Evolutionary conservation across 2,113 vertebrate genomes (phyloP).

Genomic region (Mesoclemmys tuberculata): DNA sequence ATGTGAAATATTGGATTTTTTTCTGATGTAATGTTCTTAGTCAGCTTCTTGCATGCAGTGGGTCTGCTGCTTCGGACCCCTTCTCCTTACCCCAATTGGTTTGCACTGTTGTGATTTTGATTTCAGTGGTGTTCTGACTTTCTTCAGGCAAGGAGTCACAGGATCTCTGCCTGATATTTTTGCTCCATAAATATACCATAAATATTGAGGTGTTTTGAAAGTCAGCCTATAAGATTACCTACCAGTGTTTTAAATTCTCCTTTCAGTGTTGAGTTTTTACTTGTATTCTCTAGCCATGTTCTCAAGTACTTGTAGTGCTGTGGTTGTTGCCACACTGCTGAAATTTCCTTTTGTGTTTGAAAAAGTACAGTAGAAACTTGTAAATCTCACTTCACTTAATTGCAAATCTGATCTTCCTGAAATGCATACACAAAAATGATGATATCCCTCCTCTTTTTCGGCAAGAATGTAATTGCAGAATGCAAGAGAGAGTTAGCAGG

Average conservation of each 20-base stretch:
- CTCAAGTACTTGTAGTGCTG: background rate
- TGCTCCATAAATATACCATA: background rate
- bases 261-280: background rate
- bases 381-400: background rate
- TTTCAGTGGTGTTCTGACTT: background rate
- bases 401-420: background rate
- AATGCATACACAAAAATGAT: background rate
- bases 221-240: background rate
- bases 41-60: background rate
- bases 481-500: background rate
- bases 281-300: background rate
- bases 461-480: background rate
- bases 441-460: background rate
- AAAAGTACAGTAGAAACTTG: background rate
- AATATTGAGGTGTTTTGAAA: background rate
- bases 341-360: background rate
- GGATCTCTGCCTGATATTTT: background rate
- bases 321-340: background rate
- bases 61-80: background rate
- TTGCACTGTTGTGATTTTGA: background rate
- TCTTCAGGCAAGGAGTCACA: background rate
- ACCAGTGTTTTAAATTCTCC: background rate
- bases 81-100: background rate
- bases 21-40: background rate
- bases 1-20: background rate